Base-by-base conservation (phyloP, 2,113 vertebrate species). In the Hypomesus transpacificus region DNA sequence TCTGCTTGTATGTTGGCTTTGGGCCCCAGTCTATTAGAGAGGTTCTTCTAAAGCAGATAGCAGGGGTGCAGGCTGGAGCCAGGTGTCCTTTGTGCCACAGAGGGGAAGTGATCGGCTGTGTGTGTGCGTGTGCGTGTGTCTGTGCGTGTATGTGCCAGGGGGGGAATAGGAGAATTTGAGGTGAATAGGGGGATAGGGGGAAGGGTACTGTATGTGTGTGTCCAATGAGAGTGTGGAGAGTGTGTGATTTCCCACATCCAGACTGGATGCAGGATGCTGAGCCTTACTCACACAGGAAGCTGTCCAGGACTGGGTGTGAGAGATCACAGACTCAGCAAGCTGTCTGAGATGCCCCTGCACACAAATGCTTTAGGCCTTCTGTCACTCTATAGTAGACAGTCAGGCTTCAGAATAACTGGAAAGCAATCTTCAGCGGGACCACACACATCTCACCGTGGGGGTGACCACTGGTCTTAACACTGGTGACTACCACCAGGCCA, bases 41-140 rank as follows among this genome's bases (percentile, higher is more conserved):
- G 73, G 82, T 79, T 80, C 77, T 24, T 20, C 69, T 71, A 78
- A 71, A 71, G 66, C 50, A 22, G 54, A 78, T 78, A 78, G 71
- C 85, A 68, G 74, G 68, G 80, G 77, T 86, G 81, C 71, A 59
- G 75, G 71, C 77, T 80, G 82, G 80, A 79, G 85, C 86, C 87
- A 90, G 87, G 86, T 91, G 88, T 87, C 86, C 87, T 86, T 88
- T 91, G 85, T 89, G 75, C 52, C 46, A 63, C 69, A 52, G 73
- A 71, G 77, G 83, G 74, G 60, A 89, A 85, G 82, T 84, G 78
- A 82, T 71, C 52, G 26, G 59, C 56, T 77, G 73, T 73, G 26
- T 71, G 60, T 54, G 16, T 71, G 24, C 3, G 60, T 64, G 52
- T 58, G 21, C 11, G 69, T 63, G 14, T 26, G 16, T 60, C 20